Evolutionary conservation across 2,113 vertebrate genomes (phyloP).

Genomic region (Dolichallabes microphthalmus): DNA sequence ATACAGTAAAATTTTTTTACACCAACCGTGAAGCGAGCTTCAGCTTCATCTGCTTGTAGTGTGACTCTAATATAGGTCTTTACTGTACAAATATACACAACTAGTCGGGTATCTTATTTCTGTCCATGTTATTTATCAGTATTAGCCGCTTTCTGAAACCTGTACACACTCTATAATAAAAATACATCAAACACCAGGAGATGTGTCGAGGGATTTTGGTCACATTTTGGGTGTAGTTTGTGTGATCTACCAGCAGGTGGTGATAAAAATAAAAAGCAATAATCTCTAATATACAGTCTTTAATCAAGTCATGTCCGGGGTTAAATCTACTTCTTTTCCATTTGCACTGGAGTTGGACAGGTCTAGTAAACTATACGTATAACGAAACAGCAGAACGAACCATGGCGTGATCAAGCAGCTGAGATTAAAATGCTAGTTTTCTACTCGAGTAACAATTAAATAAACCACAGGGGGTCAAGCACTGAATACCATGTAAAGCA

Average conservation of each 20-base stretch:
- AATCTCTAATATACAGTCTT: neutral
- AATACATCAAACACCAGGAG: neutral
- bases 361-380: neutral
- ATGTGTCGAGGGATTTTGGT: neutral
- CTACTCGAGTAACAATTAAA: neutral
- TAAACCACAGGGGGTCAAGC: neutral
- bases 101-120: conserved; percentile 17
- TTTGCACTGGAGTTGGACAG: neutral
- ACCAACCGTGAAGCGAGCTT: conserved; percentile 13
- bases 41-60: conserved; percentile 2
- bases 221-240: conserved; percentile 8
- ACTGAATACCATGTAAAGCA: neutral
- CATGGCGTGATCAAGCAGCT: neutral
- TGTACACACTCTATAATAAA: neutral
- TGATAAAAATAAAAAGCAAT: neutral
- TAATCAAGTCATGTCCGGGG: neutral
- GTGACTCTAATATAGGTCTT: conserved; percentile 37
- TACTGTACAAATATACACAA: conserved; percentile 53
- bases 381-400: neutral
- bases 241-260: conserved; percentile 29
- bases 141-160: neutral
- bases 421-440: neutral
- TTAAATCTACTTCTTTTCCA: neutral
- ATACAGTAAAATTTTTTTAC: conserved; percentile 2
- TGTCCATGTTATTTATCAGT: neutral